Evolutionary conservation across 37 sponge, comb jelly and placozoan species (phyloP).

Genomic region (Corticium candelabrum): DNA sequence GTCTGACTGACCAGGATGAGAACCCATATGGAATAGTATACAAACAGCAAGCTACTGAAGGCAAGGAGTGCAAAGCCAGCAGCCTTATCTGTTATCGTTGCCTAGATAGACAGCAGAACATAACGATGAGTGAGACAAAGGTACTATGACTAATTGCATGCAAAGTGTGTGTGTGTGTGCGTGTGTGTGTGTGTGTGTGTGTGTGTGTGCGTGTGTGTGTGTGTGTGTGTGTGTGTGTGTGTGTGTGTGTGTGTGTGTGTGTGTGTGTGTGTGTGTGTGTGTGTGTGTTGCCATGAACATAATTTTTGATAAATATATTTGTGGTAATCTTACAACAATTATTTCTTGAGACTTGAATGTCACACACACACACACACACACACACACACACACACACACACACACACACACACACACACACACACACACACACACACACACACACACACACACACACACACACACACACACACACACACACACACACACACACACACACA

Average conservation of each 20-base stretch:
- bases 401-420: conserved; percentile 14
- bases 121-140: conserved; percentile 18
- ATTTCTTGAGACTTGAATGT: no score
- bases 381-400: conserved; percentile 12
- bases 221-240: background rate
- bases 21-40: background rate
- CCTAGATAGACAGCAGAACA: background rate
- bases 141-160: background rate
- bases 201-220: conserved; percentile 17
- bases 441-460: no score
- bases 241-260: no score
- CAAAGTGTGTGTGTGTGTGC: background rate
- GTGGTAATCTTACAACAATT: no score
- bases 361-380: no score
- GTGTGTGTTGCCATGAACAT: no score
- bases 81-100: background rate
- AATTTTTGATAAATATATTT: no score
- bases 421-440: no score
- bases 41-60: background rate
- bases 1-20: conserved; percentile 51
- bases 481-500: no score
- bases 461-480: no score
- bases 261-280: no score
- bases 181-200: conserved; percentile 14
- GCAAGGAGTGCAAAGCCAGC: background rate